Base-by-base conservation (phyloP, 2,888 invertebrate species). In the Heliconius sara region DNA sequence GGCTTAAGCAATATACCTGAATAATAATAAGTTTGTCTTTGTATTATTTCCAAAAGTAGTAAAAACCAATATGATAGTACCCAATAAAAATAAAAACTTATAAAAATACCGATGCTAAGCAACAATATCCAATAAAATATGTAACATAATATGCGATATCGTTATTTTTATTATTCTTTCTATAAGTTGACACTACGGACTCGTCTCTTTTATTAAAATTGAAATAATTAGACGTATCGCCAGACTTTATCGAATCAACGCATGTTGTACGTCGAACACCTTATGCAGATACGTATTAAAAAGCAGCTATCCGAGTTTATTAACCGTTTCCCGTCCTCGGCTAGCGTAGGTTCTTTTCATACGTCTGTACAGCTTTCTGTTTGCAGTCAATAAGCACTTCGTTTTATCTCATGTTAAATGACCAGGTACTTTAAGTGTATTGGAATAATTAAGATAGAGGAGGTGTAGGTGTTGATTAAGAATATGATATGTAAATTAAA, bases 381-480 rank as follows among this genome's bases (percentile, higher is more conserved):
- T 73, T 67, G 79, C 63, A 78, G 76, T 79, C 79, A 81, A 81
- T 80, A 81, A 68, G 70, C 73, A 76, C 83, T 81, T 75, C 57
- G 74, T 52, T 75, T 79, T 81, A 83, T 82, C 80, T 78, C 34
- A 66, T 78, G 76, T 79, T 82, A 75, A 79, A 80, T 75, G 68
- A 76, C 76, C 79, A 80, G 76, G 79, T 82, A 79, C 78, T 79
- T 79, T 72, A 72, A 80, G 75, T 83, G 77, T 76, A 63, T 79
- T 76, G 74, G 65, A 80, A 78, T 79, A 77, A 79, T 83, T 82
- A 79, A 77, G 79, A 81, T 79, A 73, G 1, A 25, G 10, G 4
- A 25, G 25, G 68, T 76, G 68, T 72, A 67, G 77, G 77, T 63
- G 73, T 76, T 79, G 78, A 82, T 80, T 77, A 65, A 70, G 79